These are phyloP conservation scores for Hepsetus odoe DNA, from an alignment of 2,113 vertebrate genomes.

Conservation along the genomic window DNA sequence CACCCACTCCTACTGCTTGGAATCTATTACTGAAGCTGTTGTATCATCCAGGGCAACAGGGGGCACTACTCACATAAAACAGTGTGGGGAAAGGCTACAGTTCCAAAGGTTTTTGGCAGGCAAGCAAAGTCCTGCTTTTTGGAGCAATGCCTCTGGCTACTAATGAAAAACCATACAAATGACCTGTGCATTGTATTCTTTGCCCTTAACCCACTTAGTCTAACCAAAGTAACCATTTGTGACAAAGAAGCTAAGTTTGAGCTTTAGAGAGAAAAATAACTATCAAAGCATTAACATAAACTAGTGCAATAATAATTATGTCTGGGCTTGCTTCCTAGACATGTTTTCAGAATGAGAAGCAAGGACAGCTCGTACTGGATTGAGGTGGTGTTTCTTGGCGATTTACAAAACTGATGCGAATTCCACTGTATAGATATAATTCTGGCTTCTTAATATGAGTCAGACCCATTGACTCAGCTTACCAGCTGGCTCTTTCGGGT, in stretches of 20 bases:
- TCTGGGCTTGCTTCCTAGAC: too few species aligned
- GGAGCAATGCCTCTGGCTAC: background rate
- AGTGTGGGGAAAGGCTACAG: background rate
- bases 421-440: too few species aligned
- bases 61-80: constrained; percentile 2
- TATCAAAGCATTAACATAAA: background rate
- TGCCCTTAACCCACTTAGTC: background rate
- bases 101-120: background rate
- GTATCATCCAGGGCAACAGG: background rate
- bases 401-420: too few species aligned
- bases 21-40: background rate
- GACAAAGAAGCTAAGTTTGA: background rate
- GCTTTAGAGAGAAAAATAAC: too few species aligned
- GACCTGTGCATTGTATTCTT: background rate
- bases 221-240: background rate
- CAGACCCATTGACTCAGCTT: too few species aligned
- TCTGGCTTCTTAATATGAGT: too few species aligned
- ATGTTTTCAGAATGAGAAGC: too few species aligned
- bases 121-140: background rate
- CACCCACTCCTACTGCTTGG: background rate
- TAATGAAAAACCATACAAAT: background rate
- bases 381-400: too few species aligned
- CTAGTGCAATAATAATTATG: too few species aligned
- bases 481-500: too few species aligned
- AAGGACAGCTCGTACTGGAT: too few species aligned